Percentiles rank a stretch among this genome's conserved stretches.
Evolutionary conservation across 2,888 invertebrate species (phyloP).

Genomic region (Prosapia bicincta): DNA sequence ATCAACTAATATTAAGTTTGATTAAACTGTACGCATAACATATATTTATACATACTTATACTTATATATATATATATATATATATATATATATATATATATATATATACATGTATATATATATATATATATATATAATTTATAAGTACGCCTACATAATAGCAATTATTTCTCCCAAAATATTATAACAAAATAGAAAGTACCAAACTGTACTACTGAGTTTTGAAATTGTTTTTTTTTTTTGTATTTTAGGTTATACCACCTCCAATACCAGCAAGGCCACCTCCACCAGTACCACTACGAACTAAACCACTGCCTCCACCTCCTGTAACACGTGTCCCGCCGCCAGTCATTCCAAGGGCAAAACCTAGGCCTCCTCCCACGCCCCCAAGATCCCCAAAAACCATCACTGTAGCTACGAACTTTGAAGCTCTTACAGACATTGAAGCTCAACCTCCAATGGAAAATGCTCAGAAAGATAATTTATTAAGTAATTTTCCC

Average conservation of each 20-base stretch:
- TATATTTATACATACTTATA: too few relatives aligned
- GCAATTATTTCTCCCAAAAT: too few relatives aligned
- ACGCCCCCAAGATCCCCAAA: slow-evolving; percentile 41
- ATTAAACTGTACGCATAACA: too few relatives aligned
- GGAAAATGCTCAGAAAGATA: slow-evolving; percentile 18
- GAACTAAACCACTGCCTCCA: slow-evolving; percentile 38
- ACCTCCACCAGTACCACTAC: slow-evolving; percentile 43
- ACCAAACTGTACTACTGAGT: too few relatives aligned
- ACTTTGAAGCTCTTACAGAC: slow-evolving; percentile 44
- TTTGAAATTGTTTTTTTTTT: neutral
- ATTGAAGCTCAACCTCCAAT: slow-evolving; percentile 20
- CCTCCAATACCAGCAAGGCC: slow-evolving; percentile 41
- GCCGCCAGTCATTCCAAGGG: slow-evolving; percentile 38
- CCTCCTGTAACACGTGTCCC: slow-evolving; percentile 50
- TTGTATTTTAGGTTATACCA: slow-evolving; percentile 23
- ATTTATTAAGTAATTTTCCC: neutral
- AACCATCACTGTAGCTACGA: slow-evolving; percentile 41
- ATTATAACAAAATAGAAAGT: too few relatives aligned
- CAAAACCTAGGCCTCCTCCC: slow-evolving; percentile 9
- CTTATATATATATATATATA: too few relatives aligned
- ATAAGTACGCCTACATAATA: too few relatives aligned
- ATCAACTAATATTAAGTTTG: too few relatives aligned
- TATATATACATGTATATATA: too few relatives aligned
- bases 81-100: too few relatives aligned
- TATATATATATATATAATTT: too few relatives aligned